Conservation (phyloP, 2,888 invertebrate species). For the Hirtodrosophila trivittata region DNA sequence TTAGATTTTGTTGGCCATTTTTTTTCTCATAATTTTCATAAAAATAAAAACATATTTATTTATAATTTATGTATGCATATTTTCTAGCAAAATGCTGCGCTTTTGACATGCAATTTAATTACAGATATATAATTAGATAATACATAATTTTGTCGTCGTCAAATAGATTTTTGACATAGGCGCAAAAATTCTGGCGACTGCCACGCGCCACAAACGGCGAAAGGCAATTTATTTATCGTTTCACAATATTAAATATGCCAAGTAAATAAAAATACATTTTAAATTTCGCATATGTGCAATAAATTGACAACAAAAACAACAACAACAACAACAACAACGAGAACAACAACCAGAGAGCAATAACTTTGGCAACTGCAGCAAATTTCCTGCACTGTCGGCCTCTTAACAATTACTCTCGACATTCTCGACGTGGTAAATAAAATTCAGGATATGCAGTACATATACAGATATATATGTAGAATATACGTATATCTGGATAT, state of each 20-base stretch:
- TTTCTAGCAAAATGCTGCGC: too few relatives aligned
- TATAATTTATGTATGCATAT: background rate
- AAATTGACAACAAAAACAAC: conserved; percentile 5
- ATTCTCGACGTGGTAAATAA: conserved; percentile 30
- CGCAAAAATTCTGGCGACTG: conserved; percentile 24
- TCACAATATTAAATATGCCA: conserved; percentile 1
- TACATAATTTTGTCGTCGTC: conserved; percentile 37
- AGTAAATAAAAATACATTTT: conserved; percentile 22
- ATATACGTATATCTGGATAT: too few relatives aligned
- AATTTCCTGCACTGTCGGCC: conserved; percentile 29
- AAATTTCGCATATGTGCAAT: conserved; percentile 38
- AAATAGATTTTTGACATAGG: conserved; percentile 15
- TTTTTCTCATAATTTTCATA: background rate
- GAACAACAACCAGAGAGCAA: conserved; percentile 1
- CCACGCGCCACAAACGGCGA: conserved; percentile 17
- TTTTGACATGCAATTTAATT: conserved; percentile 51
- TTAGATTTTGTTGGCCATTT: background rate
- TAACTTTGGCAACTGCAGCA: conserved; percentile 25
- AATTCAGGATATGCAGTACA: background rate
- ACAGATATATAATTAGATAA: conserved; percentile 58
- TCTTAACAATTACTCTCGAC: conserved; percentile 46
- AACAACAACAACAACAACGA: conserved; percentile 2
- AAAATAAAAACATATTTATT: conserved; percentile 7
- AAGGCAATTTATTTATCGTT: conserved; percentile 19
- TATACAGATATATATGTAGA: too few relatives aligned